These are phyloP conservation scores for Neodiprion pinetum DNA, from an alignment of 1,140 invertebrate genomes.

Conservation along the genomic window DNA sequence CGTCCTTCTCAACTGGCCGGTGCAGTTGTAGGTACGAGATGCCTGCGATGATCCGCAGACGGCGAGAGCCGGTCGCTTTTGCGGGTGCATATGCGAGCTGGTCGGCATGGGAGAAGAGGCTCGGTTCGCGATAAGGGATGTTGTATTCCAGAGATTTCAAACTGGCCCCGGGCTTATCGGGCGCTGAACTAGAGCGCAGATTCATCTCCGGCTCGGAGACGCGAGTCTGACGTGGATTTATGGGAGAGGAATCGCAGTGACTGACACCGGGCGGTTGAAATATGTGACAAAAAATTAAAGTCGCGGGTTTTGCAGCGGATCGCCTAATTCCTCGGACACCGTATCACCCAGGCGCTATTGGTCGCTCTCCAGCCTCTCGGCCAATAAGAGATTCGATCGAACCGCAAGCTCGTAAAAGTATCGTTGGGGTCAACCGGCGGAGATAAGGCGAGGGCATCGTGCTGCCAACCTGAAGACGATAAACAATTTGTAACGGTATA, in stretches of 20 bases:
- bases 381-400: slow-evolving; percentile 1
- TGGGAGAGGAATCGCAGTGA: neutral
- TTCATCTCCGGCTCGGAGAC: neutral
- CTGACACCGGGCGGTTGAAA: neutral
- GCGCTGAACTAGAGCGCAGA: neutral
- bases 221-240: neutral
- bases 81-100: too few relatives aligned
- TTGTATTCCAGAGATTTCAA: neutral
- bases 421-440: neutral
- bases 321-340: slow-evolving; percentile 19
- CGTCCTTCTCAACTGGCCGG: neutral
- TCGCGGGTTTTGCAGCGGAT: neutral
- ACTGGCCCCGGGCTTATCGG: neutral
- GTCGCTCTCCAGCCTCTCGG: neutral
- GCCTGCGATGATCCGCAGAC: too few relatives aligned
- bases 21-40: neutral
- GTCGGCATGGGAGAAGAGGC: too few relatives aligned
- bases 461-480: slow-evolving; percentile 6
- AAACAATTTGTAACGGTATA: neutral
- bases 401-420: neutral
- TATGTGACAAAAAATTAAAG: neutral
- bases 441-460: neutral
- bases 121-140: neutral
- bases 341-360: neutral
- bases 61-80: too few relatives aligned